Percentiles rank a stretch among this genome's conserved stretches.
Evolutionary conservation across 2,797 vertebrate genomes (phyloP).

Genomic region (Anguilla marmorata): DNA sequence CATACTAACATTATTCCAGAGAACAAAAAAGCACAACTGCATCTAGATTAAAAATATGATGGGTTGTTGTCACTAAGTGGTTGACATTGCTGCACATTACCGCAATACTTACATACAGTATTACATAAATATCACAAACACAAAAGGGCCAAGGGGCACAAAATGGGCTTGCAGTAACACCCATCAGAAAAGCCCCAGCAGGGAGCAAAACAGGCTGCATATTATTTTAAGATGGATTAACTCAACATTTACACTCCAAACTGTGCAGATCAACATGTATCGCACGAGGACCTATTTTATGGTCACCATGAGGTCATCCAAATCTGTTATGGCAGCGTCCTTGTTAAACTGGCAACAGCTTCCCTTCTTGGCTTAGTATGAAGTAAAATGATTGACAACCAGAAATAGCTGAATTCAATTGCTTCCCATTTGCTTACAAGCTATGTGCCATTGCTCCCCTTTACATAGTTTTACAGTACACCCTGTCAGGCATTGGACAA

Average conservation of each 20-base stretch:
- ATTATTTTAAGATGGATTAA: conserved; percentile 62
- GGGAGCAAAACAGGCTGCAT: conserved; percentile 46
- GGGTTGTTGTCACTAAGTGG: too few species aligned
- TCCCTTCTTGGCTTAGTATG: background rate
- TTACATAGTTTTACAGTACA: too few species aligned
- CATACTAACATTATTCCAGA: too few species aligned
- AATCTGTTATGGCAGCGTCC: conserved; percentile 26
- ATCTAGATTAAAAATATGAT: too few species aligned
- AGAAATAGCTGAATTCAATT: too few species aligned
- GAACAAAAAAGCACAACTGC: too few species aligned
- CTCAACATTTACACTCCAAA: background rate
- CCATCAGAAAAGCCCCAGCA: conserved; percentile 33
- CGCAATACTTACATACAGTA: conserved; percentile 16
- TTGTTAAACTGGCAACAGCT: background rate
- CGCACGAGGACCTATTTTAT: conserved; percentile 29
- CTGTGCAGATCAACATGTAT: conserved; percentile 34
- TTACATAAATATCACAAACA: conserved; percentile 25
- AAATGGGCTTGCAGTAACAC: conserved; percentile 38
- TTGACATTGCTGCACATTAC: too few species aligned
- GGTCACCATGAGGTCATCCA: conserved; percentile 57
- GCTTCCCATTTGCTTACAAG: background rate
- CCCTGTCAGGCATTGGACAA: too few species aligned
- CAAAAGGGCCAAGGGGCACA: conserved; percentile 44
- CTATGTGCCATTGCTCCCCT: too few species aligned
- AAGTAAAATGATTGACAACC: background rate